Percentiles rank a stretch among this genome's conserved stretches.
phyloP scores from a whole-genome alignment of 2,797 vertebrate species.

The Acanthurus tractus region DNA sequence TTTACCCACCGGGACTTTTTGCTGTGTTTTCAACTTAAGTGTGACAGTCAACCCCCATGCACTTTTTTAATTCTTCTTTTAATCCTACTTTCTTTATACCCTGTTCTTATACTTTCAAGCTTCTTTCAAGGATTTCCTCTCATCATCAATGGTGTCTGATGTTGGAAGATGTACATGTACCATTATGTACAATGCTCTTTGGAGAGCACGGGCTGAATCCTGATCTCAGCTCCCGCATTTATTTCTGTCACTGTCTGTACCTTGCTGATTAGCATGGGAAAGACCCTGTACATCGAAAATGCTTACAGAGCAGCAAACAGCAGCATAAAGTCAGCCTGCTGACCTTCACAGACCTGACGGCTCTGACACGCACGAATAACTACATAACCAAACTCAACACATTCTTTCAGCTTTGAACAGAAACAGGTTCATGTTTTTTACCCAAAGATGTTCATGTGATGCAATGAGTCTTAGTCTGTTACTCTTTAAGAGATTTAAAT shows the following conservation, averaged over 20 bases:
- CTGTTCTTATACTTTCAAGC: conserved; percentile 8
- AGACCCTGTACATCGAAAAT: conserved; percentile 60
- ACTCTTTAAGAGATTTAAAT: not conserved
- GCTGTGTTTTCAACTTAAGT: conserved; percentile 31
- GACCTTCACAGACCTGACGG: conserved; percentile 77
- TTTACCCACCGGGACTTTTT: conserved; percentile 34
- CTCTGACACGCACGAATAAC: conserved; percentile 51
- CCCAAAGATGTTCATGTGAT: conserved; percentile 31
- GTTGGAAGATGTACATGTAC: conserved; percentile 22
- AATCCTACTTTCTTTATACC: not conserved
- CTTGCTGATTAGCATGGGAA: conserved; percentile 70
- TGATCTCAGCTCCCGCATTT: conserved; percentile 18
- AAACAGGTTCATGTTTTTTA: conserved; percentile 17
- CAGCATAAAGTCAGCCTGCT: conserved; percentile 66
- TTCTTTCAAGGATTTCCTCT: conserved; percentile 22
- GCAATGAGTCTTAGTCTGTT: not conserved
- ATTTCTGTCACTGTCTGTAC: conserved; percentile 49
- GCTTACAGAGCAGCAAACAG: conserved; percentile 70
- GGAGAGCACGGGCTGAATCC: conserved; percentile 16
- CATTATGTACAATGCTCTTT: conserved; percentile 1
- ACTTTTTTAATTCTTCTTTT: not conserved
- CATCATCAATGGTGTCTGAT: conserved; percentile 28
- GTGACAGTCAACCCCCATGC: conserved; percentile 27
- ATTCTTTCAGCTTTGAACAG: conserved; percentile 33
- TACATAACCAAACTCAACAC: conserved; percentile 26